Percentiles rank a stretch among this genome's conserved stretches.
Evolutionary conservation across 2,113 vertebrate species (phyloP).

Genomic region (Gila orcuttii): DNA sequence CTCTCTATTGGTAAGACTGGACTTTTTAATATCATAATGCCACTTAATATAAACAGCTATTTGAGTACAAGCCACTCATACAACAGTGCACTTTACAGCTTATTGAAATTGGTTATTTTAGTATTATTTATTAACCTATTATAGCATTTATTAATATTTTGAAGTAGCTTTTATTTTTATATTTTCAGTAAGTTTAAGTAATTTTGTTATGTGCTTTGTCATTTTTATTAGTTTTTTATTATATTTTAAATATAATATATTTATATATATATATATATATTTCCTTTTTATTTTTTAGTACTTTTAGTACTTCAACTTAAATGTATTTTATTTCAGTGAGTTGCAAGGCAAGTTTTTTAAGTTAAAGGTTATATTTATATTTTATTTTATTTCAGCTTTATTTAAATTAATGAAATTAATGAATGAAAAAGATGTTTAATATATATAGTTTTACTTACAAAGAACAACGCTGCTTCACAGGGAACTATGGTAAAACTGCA

Average conservation of each 20-base stretch:
- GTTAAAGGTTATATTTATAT: not conserved
- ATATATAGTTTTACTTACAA: not conserved
- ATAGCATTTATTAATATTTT: too few species aligned
- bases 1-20: conserved; percentile 84
- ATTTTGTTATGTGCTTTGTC: too few species aligned
- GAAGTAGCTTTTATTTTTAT: too few species aligned
- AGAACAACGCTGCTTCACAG: conserved; percentile 62
- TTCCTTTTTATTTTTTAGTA: not conserved
- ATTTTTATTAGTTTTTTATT: too few species aligned
- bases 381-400: not conserved
- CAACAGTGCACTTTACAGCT: not conserved
- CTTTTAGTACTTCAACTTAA: not conserved
- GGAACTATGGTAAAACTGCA: conserved; percentile 84
- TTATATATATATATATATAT: too few species aligned
- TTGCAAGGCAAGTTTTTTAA: not conserved
- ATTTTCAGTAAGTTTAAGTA: too few species aligned
- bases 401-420: not conserved
- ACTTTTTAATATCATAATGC: not conserved
- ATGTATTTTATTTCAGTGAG: not conserved
- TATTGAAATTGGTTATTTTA: not conserved
- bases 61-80: not conserved
- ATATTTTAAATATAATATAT: not conserved
- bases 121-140: not conserved
- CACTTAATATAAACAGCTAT: not conserved
- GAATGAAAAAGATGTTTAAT: not conserved